A percentile compares a stretch with the other conserved stretches of the same genome.
Evolutionary conservation across 2,797 vertebrate genomes (phyloP).

Genomic region (Kryptopterus vitreolus): DNA sequence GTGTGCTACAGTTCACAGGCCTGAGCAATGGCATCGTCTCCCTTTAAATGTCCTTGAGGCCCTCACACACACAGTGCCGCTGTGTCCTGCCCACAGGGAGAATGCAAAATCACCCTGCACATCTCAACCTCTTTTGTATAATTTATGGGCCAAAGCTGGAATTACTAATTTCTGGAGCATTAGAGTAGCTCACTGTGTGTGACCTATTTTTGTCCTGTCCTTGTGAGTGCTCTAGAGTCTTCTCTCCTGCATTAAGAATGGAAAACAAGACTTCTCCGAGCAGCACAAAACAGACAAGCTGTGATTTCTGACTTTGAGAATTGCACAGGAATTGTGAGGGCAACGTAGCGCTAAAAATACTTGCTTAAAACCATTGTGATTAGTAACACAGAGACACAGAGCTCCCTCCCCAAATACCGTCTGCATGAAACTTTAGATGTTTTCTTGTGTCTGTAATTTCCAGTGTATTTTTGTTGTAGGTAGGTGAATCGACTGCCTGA

Average conservation of each 20-base stretch:
- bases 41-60: constrained; percentile 30
- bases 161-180: constrained; percentile 29
- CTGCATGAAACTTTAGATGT: neutral
- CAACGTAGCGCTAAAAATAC: too few species aligned
- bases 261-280: neutral
- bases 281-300: neutral
- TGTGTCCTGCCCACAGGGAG: constrained; percentile 26
- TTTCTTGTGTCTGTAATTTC: neutral
- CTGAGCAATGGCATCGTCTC: neutral
- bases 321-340: neutral
- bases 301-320: neutral
- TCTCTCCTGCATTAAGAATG: too few species aligned
- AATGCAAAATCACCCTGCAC: constrained; percentile 18
- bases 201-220: constrained; percentile 37
- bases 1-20: neutral
- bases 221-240: neutral
- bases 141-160: constrained; percentile 29
- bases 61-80: neutral
- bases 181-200: constrained; percentile 24
- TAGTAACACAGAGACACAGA: too few species aligned
- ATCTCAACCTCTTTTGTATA: constrained; percentile 35
- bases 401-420: too few species aligned
- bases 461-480: neutral
- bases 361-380: too few species aligned
- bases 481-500: neutral